Base-by-base conservation (phyloP, 2,888 invertebrate species). In the Lasiommata megera region DNA sequence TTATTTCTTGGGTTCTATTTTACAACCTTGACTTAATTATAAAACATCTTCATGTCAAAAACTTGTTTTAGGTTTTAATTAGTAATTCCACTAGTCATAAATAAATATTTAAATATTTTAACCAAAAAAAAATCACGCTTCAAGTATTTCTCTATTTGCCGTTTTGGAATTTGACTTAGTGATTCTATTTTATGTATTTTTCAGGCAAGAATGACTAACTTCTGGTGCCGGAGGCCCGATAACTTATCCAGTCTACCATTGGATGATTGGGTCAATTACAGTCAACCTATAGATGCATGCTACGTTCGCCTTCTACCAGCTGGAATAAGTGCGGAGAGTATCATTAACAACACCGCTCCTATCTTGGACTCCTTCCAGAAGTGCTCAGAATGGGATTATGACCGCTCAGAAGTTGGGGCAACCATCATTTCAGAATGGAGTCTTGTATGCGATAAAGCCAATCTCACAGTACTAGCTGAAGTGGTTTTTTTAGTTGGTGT, bases 361-460 rank as follows among this genome's bases (percentile, higher is more conserved):
- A 18, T 81, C 1, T 63, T 89, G 41, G 78, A 80, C 34, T 74
- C 83, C 11, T 85, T 91, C 60, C 75, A 85, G 58, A 84, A 88
- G 53, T 95, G 94, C 71, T 81, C 79, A 7, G 84, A 88, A 38
- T 94, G 94, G 94, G 93, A 93, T 62, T 94, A 92, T 70, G 93
- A 93, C 68, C 79, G 80, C 40, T 79, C 84, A 0, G 84, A 88
- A 65, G 86, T 91, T 12, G 94, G 94, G 6, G 91, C 92, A 64
- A 95, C 95, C 0, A 93, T 96, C 67, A 93, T 94, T 58, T 94
- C 94, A 0, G 94, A 96, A 89, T 96, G 96, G 94, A 87, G 93
- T 70, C 83, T 96, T 67, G 94, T 96, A 12, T 96, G 96, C 75
- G 95, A 95, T 66, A 92, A 92, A 72, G 93, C 93, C 60, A 92